phyloP scores from a whole-genome alignment of 2,888 invertebrate genomes.

The Caenorhabditis imperialis region DNA sequence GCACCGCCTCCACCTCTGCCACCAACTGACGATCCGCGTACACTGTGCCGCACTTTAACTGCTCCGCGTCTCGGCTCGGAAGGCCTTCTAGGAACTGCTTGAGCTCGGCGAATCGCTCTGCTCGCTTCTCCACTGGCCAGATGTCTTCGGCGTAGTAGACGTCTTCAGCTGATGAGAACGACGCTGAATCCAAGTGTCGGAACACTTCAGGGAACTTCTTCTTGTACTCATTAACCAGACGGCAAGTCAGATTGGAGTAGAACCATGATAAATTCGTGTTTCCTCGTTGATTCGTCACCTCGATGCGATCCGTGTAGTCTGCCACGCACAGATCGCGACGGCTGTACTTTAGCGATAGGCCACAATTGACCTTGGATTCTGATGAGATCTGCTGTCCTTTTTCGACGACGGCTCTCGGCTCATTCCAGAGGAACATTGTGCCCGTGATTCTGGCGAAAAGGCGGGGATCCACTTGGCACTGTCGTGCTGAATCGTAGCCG shows the following conservation, averaged over 20 bases:
- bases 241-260: conserved; percentile 55
- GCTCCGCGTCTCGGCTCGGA: conserved; percentile 79
- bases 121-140: conserved; percentile 80
- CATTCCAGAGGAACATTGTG: conserved; percentile 83
- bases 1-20: conserved; percentile 18
- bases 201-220: conserved; percentile 86
- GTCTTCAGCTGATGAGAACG: conserved; percentile 78
- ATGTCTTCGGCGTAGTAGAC: conserved; percentile 84
- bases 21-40: conserved; percentile 85
- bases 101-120: conserved; percentile 78
- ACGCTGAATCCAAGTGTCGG: conserved; percentile 81
- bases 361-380: conserved; percentile 84
- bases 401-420: conserved; percentile 63
- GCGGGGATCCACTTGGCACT: conserved; percentile 81
- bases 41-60: conserved; percentile 84
- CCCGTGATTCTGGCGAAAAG: conserved; percentile 90
- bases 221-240: conserved; percentile 84
- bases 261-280: conserved; percentile 41
- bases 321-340: conserved; percentile 83
- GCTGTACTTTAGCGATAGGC: conserved; percentile 91
- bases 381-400: conserved; percentile 73
- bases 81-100: conserved; percentile 83
- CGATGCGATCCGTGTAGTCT: conserved; percentile 86
- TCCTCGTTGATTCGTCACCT: conserved; percentile 66
- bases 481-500: conserved; percentile 79